Base-by-base conservation (phyloP, 2,113 vertebrate genomes). In the Colistium nudipinnis region DNA sequence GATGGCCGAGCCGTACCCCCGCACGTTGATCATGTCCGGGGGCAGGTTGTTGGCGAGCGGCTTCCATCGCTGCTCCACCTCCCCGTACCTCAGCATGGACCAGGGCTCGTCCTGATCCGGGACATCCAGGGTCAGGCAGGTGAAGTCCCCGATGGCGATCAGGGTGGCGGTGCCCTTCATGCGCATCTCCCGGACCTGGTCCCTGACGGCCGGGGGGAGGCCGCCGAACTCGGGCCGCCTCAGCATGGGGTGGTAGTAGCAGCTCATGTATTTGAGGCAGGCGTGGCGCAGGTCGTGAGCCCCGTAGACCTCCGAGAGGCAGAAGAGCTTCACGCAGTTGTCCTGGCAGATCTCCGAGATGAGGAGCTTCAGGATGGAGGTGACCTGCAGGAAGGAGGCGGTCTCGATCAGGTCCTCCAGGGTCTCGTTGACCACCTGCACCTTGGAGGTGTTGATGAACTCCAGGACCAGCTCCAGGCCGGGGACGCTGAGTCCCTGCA, bases 371-470 rank as follows among this genome's bases (percentile, higher is more conserved):
- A 97, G 90, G 71, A 98, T 94, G 7, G 96, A 92, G 4, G 94
- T 96, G 65, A 98, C 97, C 87, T 98, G 97, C 28, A 98, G 70
- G 85, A 96, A 98, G 53, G 95, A 96, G 8, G 97, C 97, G 0
- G 95, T 95, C 70, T 98, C 96, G 49, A 98, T 94, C 81, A 99
- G 89, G 57, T 95, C 95, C 60, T 95, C 91, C 83, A 98, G 82
- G 7, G 94, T 94, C 85, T 93, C 93, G 56, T 91, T 91, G 13
- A 74, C 90, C 6, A 93, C 81, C 65, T 92, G 90, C 2, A 93
- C 92, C 74, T 93, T 90, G 47, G 91, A 93, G n/a, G 95, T 96
- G 83, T 95, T 94, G 85, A 98, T 96, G 90, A 98, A 98, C 86
- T 95, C 93, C 74, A 99, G 90, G 69, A 97, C 97, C 61, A 96